Conservation (phyloP, 2,797 vertebrate genomes). For the Rhinophrynus dorsalis region DNA sequence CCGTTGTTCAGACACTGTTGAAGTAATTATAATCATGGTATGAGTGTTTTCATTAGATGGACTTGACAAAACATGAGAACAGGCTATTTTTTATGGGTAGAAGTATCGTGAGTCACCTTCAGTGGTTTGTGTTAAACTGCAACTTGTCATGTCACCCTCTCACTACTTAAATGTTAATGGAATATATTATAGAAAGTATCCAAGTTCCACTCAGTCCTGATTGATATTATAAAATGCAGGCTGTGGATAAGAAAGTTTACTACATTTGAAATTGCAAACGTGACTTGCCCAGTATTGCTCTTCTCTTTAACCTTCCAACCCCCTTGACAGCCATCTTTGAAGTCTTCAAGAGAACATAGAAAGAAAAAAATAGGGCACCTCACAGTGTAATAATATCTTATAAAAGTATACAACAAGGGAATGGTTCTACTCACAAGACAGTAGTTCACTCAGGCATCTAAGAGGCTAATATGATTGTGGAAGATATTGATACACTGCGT, state of each 20-base stretch:
- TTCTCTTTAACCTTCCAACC: not conserved
- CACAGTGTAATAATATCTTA: too few relatives aligned
- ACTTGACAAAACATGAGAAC: not conserved
- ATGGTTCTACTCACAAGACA: too few relatives aligned
- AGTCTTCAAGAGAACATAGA: not conserved
- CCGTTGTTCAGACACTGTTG: not conserved
- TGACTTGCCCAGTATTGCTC: not conserved
- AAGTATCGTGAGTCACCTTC: conserved; percentile 27
- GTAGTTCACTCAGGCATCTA: too few relatives aligned
- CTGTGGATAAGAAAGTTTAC: not conserved
- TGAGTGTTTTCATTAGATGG: conserved; percentile 4
- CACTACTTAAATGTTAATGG: conserved; percentile 42
- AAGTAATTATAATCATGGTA: conserved; percentile 1
- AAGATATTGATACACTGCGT: too few relatives aligned
- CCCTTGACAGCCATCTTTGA: not conserved
- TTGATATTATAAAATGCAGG: conserved; percentile 7
- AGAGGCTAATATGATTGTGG: too few relatives aligned
- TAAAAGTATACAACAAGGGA: too few relatives aligned
- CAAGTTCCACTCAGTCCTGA: conserved; percentile 11
- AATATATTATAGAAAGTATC: conserved; percentile 32
- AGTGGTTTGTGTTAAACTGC: conserved; percentile 18
- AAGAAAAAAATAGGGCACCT: too few relatives aligned
- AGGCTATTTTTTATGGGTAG: not conserved
- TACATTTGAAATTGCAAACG: conserved; percentile 11
- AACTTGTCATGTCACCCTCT: conserved; percentile 22